Evolutionary conservation across 2,113 vertebrate species (phyloP).

Genomic region (Poeciliopsis turrubarensis): DNA sequence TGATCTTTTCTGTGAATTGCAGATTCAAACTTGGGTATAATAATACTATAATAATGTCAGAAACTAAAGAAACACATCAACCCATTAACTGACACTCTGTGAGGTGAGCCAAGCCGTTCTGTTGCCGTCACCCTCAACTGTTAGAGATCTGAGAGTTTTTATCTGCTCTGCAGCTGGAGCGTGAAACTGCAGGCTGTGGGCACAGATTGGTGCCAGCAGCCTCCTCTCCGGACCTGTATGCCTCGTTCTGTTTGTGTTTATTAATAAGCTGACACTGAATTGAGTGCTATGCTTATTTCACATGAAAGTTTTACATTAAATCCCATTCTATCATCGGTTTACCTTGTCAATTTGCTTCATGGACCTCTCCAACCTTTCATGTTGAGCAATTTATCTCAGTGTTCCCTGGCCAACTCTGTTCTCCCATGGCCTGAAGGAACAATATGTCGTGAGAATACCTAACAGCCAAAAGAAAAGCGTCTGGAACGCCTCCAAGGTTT

Average conservation of each 20-base stretch:
- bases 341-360: constrained; percentile 56
- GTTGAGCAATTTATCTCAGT: constrained; percentile 49
- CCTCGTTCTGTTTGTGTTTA: constrained; percentile 25
- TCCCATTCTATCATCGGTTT: constrained; percentile 34
- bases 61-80: neutral
- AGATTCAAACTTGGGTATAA: neutral
- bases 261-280: constrained; percentile 23
- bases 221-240: constrained; percentile 9
- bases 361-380: constrained; percentile 53
- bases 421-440: constrained; percentile 22
- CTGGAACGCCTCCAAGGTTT: neutral
- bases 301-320: constrained; percentile 50
- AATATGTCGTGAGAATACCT: constrained; percentile 26
- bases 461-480: neutral
- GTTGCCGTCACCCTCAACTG: constrained; percentile 36
- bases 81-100: constrained; percentile 5
- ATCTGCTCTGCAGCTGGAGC: constrained; percentile 53
- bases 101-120: constrained; percentile 12
- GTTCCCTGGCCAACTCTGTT: constrained; percentile 19
- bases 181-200: constrained; percentile 54
- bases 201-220: constrained; percentile 38
- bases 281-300: constrained; percentile 43
- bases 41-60: neutral
- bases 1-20: neutral
- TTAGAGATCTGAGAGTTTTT: constrained; percentile 57